Evolutionary conservation across 2,113 vertebrate genomes (phyloP).

Genomic region (Carollia perspicillata): DNA sequence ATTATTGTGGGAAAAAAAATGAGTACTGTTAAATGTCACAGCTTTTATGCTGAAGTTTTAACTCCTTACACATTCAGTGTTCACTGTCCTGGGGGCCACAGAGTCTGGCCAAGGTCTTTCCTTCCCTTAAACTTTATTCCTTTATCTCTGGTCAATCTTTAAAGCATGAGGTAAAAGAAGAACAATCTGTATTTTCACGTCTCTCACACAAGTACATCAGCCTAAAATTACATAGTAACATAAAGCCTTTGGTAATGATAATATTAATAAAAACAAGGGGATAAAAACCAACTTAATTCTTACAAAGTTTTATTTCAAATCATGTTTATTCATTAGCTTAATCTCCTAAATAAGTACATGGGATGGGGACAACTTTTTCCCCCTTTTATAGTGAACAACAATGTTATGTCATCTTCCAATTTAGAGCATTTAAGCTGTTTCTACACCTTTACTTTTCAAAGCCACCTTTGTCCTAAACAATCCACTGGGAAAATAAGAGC

Average conservation of each 20-base stretch:
- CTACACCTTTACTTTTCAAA: neutral
- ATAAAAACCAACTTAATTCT: neutral
- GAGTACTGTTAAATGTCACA: neutral
- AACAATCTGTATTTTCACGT: neutral
- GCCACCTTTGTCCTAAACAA: neutral
- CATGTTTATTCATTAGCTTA: neutral
- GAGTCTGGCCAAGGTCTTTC: fast-evolving
- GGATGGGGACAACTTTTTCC: neutral
- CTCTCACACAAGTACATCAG: neutral
- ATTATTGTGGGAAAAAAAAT: neutral
- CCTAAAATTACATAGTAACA: neutral
- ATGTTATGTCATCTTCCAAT: neutral
- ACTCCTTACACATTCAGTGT: neutral
- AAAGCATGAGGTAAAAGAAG: neutral
- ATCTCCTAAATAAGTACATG: neutral
- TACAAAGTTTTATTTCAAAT: neutral
- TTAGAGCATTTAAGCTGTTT: neutral
- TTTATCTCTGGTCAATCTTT: neutral
- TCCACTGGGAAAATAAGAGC: neutral
- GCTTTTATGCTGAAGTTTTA: neutral
- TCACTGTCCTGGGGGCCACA: neutral
- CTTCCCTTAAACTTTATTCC: neutral
- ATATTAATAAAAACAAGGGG: neutral
- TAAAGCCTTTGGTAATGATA: neutral
- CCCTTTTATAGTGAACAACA: neutral